Conservation (phyloP, 2,797 vertebrate genomes). For the Pterois miles region DNA sequence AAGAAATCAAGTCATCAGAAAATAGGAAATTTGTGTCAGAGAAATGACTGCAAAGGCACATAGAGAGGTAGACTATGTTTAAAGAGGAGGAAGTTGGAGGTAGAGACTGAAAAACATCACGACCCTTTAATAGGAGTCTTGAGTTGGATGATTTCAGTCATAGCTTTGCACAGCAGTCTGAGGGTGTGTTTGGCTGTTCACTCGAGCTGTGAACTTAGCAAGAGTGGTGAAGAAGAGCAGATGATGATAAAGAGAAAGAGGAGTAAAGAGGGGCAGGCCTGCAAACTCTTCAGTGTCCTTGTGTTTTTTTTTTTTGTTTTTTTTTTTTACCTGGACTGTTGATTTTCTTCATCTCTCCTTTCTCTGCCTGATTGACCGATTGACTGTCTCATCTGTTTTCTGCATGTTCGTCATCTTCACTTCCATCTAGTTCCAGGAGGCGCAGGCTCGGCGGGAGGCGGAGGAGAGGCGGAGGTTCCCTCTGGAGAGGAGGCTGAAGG, state of each 20-base stretch:
- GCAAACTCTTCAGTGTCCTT: neutral
- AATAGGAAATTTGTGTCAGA: conserved; percentile 2
- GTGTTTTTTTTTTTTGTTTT: no score
- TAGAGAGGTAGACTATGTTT: conserved; percentile 4
- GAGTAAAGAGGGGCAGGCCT: neutral
- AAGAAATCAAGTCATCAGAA: conserved; percentile 27
- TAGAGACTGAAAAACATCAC: neutral
- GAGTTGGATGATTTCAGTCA: neutral
- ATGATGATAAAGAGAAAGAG: neutral
- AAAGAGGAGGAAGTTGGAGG: neutral
- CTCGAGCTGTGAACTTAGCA: neutral
- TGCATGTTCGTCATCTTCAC: conserved; percentile 26
- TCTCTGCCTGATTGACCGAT: conserved; percentile 6
- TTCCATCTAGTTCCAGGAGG: conserved; percentile 89
- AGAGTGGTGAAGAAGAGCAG: neutral
- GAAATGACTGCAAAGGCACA: conserved; percentile 13
- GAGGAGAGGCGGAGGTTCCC: conserved; percentile 93
- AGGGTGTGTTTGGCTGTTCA: neutral
- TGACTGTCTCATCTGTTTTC: conserved; percentile 22
- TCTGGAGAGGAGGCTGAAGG: conserved; percentile 92
- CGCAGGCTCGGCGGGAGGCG: conserved; percentile 85
- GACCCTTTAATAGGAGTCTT: neutral
- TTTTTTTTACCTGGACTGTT: neutral
- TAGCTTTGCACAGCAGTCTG: neutral
- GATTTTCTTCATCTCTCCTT: neutral